phyloP scores from a whole-genome alignment of 1,140 invertebrate genomes.

The Papilio polytes region DNA sequence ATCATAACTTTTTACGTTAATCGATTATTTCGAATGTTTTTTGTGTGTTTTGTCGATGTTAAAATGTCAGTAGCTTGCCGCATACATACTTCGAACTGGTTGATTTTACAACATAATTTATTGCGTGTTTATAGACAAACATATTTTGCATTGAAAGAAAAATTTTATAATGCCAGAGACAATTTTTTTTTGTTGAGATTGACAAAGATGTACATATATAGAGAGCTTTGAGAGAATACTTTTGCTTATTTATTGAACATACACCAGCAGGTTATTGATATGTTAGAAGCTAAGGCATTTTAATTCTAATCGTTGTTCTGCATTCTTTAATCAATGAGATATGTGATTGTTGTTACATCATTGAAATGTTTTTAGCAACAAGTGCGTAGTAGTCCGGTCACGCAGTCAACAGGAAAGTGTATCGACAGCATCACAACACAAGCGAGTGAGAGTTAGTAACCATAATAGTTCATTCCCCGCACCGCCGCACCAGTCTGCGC shows the following conservation, averaged over 20 bases:
- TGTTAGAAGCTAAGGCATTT: background rate
- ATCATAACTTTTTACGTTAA: slow-evolving; percentile 54
- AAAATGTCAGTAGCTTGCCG: slow-evolving; percentile 8
- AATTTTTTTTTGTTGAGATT: background rate
- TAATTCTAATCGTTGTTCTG: background rate
- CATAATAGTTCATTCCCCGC: slow-evolving; percentile 74
- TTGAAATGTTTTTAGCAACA: slow-evolving; percentile 48
- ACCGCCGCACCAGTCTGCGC: slow-evolving; percentile 32
- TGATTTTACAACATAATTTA: background rate
- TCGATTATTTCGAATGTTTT: slow-evolving; percentile 12
- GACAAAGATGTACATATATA: background rate
- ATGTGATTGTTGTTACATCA: slow-evolving; percentile 75
- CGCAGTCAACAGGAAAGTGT: slow-evolving; percentile 73
- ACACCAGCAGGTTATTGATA: background rate
- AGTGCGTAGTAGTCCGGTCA: slow-evolving; percentile 66
- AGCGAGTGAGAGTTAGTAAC: slow-evolving; percentile 71
- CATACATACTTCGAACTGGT: background rate
- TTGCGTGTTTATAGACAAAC: background rate
- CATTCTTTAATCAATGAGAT: slow-evolving; percentile 53
- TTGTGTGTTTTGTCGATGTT: background rate
- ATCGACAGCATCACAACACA: slow-evolving; percentile 74
- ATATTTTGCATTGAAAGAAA: background rate
- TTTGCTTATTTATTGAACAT: background rate
- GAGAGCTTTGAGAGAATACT: background rate
- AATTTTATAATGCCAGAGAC: background rate